Conservation (phyloP, 2,797 vertebrate genomes). For the Hyperoplus immaculatus region DNA sequence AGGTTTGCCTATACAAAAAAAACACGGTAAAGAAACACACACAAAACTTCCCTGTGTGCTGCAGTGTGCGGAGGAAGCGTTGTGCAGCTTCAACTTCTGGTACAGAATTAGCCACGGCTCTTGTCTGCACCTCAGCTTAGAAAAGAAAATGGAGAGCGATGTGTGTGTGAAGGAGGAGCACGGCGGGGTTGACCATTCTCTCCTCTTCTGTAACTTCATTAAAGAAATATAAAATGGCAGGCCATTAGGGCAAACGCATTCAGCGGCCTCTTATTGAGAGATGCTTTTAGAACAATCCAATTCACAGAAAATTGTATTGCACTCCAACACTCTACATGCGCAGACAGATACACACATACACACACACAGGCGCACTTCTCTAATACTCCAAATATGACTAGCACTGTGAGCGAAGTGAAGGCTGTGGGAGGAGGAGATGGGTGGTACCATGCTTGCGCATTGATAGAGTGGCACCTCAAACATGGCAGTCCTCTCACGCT, state of each 20-base stretch:
- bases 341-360: slow-evolving; percentile 32
- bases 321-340: slow-evolving; percentile 49
- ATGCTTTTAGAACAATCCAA: slow-evolving; percentile 86
- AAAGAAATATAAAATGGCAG: slow-evolving; percentile 85
- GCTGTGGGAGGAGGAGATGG: slow-evolving; percentile 69
- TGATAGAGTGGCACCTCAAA: slow-evolving; percentile 77
- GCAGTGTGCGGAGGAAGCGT: slow-evolving; percentile 44
- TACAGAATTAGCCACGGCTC: slow-evolving; percentile 66
- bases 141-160: slow-evolving; percentile 45
- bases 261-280: slow-evolving; percentile 82
- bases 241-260: slow-evolving; percentile 83
- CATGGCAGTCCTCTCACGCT: slow-evolving; percentile 65
- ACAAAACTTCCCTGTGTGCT: slow-evolving; percentile 8
- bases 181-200: slow-evolving; percentile 69
- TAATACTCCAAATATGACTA: slow-evolving; percentile 61
- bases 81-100: slow-evolving; percentile 57
- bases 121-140: slow-evolving; percentile 50
- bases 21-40: neutral
- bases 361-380: slow-evolving; percentile 27
- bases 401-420: slow-evolving; percentile 56
- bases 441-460: slow-evolving; percentile 66
- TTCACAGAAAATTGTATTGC: slow-evolving; percentile 75
- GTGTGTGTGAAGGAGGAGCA: slow-evolving; percentile 37
- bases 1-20: slow-evolving; percentile 23
- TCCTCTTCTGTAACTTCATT: slow-evolving; percentile 83